These are phyloP conservation scores for Odontophorus gujanensis DNA, from an alignment of 2,113 vertebrate species.

Conservation along the genomic window DNA sequence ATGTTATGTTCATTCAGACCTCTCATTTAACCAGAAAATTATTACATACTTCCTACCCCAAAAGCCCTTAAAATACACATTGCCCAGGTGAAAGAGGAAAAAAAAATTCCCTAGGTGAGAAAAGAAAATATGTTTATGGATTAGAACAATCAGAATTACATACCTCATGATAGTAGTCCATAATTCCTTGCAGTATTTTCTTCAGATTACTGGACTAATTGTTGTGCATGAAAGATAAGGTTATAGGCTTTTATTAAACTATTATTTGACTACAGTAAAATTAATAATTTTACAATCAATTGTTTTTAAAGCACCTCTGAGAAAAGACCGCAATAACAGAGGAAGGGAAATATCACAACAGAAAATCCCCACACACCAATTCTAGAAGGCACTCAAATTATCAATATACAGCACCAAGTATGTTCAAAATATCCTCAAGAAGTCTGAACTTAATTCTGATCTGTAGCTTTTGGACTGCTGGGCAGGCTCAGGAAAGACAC, in stretches of 20 bases:
- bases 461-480: not conserved
- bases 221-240: constrained; percentile 37
- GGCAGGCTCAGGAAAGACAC: not conserved
- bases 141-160: constrained; percentile 6
- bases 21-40: not conserved
- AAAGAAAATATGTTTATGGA: not conserved
- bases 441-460: not conserved
- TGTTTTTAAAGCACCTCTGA: not conserved
- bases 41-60: not conserved
- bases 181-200: constrained; percentile 95
- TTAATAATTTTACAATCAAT: not conserved
- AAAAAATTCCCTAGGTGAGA: not conserved
- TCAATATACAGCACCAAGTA: not conserved
- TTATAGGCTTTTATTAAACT: not conserved
- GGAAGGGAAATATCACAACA: not conserved
- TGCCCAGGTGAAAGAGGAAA: not conserved
- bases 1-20: not conserved
- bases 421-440: not conserved
- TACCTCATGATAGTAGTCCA: constrained; percentile 97
- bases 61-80: not conserved
- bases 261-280: not conserved
- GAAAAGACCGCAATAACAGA: not conserved
- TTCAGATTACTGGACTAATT: constrained; percentile 94
- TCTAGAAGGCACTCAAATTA: not conserved
- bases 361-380: not conserved